A percentile compares a stretch with the other conserved stretches of the same genome.
phyloP scores from a whole-genome alignment of 2,113 vertebrate genomes.

The Mandrillus leucophaeus region DNA sequence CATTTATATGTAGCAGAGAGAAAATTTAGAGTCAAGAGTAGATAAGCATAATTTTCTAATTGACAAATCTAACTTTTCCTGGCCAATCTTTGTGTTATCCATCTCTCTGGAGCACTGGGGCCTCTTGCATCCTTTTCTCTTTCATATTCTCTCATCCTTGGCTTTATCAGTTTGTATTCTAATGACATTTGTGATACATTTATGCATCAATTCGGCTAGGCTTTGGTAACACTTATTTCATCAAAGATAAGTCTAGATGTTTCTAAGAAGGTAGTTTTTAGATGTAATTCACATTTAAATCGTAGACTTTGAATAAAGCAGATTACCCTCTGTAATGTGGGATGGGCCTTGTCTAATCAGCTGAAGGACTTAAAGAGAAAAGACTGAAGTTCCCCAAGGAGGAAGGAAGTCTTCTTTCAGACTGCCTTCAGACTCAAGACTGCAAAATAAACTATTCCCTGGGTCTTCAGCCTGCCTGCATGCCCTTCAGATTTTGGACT shows the following conservation, averaged over 20 bases:
- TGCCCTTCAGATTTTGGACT: background rate
- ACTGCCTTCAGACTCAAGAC: background rate
- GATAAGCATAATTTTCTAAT: background rate
- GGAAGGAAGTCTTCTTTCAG: background rate
- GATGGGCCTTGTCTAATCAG: background rate
- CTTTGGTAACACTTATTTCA: background rate
- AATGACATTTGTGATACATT: background rate
- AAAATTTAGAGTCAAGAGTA: background rate
- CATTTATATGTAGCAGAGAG: background rate
- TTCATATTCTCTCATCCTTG: background rate
- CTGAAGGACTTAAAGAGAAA: background rate
- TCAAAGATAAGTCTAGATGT: background rate
- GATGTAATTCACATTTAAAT: background rate
- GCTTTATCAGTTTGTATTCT: background rate
- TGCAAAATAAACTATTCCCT: background rate
- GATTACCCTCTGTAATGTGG: background rate
- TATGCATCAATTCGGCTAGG: background rate
- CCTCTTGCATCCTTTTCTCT: background rate
- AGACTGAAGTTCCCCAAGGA: background rate
- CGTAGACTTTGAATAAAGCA: background rate
- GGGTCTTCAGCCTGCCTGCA: rapidly evolving
- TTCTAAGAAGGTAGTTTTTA: background rate
- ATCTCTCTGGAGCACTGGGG: background rate
- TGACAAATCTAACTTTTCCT: background rate
- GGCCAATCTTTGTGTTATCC: background rate